These are phyloP conservation scores for Rhagonycha fulva DNA, from an alignment of 2,888 invertebrate species.

Conservation along the genomic window DNA sequence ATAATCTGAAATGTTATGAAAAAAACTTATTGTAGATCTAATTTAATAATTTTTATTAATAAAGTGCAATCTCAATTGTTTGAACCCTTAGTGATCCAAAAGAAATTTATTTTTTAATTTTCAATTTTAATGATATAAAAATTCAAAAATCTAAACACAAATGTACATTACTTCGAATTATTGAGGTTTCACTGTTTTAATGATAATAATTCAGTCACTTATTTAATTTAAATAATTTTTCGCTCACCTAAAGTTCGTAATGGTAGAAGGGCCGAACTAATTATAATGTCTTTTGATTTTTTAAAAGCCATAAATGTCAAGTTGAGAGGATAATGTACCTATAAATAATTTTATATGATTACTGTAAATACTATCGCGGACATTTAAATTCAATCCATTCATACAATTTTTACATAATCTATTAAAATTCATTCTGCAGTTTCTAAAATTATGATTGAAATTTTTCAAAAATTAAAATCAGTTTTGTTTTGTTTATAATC, in stretches of 20 bases:
- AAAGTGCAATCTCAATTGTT: no score
- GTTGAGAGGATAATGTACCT: conserved; percentile 16
- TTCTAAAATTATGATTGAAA: neutral
- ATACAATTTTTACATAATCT: neutral
- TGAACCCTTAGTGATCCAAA: no score
- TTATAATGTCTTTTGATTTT: conserved; percentile 6
- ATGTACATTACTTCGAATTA: no score
- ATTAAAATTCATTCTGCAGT: neutral
- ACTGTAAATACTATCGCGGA: neutral
- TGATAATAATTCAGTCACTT: no score
- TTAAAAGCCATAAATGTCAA: conserved; percentile 5
- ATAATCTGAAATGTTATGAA: neutral
- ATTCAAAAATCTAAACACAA: no score
- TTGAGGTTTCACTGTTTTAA: no score
- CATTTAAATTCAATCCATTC: neutral
- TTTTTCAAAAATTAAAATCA: neutral
- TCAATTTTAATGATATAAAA: no score
- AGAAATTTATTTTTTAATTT: no score
- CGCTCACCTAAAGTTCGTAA: conserved; percentile 5
- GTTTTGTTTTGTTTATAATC: neutral
- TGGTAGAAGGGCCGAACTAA: conserved; percentile 3
- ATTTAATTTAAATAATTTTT: neutral
- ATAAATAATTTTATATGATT: conserved; percentile 2
- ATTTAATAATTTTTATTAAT: neutral
- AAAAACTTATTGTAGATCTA: neutral